Conservation (phyloP, 2,888 invertebrate genomes). For the Pherbina coryleti region DNA sequence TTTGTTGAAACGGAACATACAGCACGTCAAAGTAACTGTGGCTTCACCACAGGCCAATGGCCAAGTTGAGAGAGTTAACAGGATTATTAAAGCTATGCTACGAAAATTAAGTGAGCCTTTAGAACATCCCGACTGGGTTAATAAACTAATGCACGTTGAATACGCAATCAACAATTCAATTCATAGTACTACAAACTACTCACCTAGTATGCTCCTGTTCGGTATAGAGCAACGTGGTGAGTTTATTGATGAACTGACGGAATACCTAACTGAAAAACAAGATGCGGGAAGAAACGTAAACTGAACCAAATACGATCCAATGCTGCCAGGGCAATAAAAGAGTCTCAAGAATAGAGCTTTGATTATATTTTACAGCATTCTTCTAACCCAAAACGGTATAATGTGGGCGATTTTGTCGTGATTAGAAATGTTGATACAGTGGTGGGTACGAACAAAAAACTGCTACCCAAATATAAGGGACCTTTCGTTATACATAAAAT, state of each 20-base stretch:
- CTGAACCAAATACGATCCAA: conserved; percentile 14
- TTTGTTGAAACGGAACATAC: not conserved
- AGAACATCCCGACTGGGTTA: conserved; percentile 26
- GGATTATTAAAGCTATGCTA: conserved; percentile 30
- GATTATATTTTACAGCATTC: conserved; percentile 21
- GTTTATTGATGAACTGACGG: conserved; percentile 3
- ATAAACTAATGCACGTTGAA: conserved; percentile 13
- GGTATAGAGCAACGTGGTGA: not conserved
- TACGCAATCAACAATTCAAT: conserved; percentile 28
- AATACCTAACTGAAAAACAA: conserved; percentile 9
- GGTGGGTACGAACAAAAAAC: conserved; percentile 45
- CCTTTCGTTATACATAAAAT: conserved; percentile 46
- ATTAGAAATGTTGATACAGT: conserved; percentile 52
- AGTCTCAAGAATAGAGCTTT: conserved; percentile 28
- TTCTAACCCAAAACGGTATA: not conserved
- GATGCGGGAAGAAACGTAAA: not conserved
- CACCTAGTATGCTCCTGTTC: not conserved
- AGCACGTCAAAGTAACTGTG: not conserved
- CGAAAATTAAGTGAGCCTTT: conserved; percentile 34
- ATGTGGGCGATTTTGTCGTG: conserved; percentile 39
- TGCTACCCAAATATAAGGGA: conserved; percentile 40
- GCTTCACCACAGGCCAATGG: not conserved
- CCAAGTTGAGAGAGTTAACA: conserved; percentile 11
- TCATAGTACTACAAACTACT: conserved; percentile 38
- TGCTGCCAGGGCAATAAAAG: conserved; percentile 21